A percentile compares a stretch with the other conserved stretches of the same genome.
Evolutionary conservation across 1,140 invertebrate genomes (phyloP).

Genomic region (Riptortus pedestris): DNA sequence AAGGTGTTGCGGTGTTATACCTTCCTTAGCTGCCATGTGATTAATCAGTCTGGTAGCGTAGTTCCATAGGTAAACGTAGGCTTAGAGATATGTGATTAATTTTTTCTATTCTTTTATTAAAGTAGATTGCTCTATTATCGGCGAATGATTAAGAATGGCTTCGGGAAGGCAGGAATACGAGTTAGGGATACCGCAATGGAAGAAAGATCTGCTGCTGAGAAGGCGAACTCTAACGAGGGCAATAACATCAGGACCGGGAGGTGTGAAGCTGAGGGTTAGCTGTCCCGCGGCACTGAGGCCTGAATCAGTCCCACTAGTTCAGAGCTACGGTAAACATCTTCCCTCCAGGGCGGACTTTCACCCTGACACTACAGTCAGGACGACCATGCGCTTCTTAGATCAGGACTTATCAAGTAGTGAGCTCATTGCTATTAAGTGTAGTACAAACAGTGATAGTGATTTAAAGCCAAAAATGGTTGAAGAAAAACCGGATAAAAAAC

Average conservation of each 20-base stretch:
- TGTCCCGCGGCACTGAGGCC: constrained; percentile 7
- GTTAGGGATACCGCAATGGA: constrained; percentile 52
- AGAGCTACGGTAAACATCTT: constrained; percentile 18
- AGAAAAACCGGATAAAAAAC: constrained; percentile 26
- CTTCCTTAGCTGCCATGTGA: background rate
- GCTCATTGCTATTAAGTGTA: constrained; percentile 25
- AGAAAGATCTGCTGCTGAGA: constrained; percentile 58
- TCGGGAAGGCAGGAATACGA: background rate
- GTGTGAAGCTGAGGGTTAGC: constrained; percentile 1
- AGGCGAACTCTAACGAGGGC: constrained; percentile 39
- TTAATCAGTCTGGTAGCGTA: background rate
- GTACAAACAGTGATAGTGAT: constrained; percentile 25
- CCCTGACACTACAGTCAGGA: constrained; percentile 41
- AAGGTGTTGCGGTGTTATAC: background rate
- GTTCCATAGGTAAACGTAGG: background rate
- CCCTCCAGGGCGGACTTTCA: constrained; percentile 29
- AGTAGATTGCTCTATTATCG: background rate
- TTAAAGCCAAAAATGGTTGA: constrained; percentile 25
- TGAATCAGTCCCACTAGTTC: constrained; percentile 1
- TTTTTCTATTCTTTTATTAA: too few species aligned
- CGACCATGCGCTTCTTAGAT: constrained; percentile 38
- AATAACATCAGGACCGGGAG: background rate
- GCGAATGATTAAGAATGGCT: constrained; percentile 3
- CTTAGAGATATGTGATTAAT: background rate
- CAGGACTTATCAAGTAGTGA: constrained; percentile 33